Conservation (phyloP, 2,797 vertebrate species). For the Malurus leucopterus region DNA sequence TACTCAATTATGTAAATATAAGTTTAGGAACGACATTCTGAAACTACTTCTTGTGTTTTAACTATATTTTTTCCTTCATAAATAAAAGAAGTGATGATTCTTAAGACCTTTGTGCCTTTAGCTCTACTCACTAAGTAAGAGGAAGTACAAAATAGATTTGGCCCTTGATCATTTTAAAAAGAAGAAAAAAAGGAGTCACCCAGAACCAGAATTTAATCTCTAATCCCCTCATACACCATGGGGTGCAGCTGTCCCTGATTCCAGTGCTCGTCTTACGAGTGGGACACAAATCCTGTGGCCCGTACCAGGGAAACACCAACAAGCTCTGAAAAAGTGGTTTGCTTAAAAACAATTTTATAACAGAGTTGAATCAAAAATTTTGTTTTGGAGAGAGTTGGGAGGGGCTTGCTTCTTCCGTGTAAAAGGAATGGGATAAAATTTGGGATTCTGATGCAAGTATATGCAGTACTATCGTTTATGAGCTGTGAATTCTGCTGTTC, state of each 20-base stretch:
- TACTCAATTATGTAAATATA: neutral
- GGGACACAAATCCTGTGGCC: neutral
- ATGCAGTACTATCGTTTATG: neutral
- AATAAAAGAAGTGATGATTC: neutral
- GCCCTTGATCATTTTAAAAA: neutral
- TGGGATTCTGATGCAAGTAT: neutral
- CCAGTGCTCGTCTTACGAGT: rapidly evolving
- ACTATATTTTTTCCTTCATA: neutral
- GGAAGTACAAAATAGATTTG: neutral
- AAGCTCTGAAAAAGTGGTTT: neutral
- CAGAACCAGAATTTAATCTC: neutral
- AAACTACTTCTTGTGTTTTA: neutral
- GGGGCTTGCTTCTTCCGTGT: neutral
- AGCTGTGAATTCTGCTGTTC: neutral
- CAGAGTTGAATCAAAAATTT: neutral
- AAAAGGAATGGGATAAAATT: neutral
- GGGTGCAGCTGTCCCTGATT: neutral
- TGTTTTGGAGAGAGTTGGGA: neutral
- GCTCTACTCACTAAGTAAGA: neutral
- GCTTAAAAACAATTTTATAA: neutral
- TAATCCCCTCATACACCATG: neutral
- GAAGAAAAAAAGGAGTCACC: neutral
- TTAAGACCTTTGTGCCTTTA: neutral
- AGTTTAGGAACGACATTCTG: neutral
- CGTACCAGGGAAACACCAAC: neutral